Evolutionary conservation across 2,888 invertebrate species (phyloP), one percentile per base, ranked within the genome.

Genomic region (Myopa tessellatipennis): DNA sequence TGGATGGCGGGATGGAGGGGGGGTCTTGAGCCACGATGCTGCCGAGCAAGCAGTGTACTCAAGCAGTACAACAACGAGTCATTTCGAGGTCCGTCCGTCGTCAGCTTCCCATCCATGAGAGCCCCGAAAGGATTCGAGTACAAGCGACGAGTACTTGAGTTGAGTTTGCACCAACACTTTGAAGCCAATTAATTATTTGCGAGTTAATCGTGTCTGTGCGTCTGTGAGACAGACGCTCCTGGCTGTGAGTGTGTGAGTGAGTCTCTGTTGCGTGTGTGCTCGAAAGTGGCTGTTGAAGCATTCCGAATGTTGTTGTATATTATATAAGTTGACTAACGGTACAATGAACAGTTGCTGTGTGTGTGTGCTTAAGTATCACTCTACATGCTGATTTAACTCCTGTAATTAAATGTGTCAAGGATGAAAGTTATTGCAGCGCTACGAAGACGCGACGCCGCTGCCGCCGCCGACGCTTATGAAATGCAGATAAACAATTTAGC

Each of bases 141-240:
- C 38, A 38, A 55, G 78, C n/a, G n/a, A n/a, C n/a, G n/a, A n/a
- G n/a, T n/a, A n/a, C n/a, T n/a, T n/a, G n/a, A n/a, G n/a, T n/a
- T n/a, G n/a, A n/a, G 77, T 77, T 91, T 77, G 90, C 88, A 81
- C 79, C 82, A 84, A 82, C 81, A 82, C 83, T 84, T 83, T 79
- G 50, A 79, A 82, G 82, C 82, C 83, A 84, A 85, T 84, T 84
- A 84, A 85, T 84, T 85, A 84, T 82, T 85, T 84, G 83, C 80
- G 83, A 83, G 84, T 84, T 83, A 84, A 84, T 82, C 12, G n/a
- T 55, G 10, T 12, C 10, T 12, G n/a, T 14, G 55, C 55, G 4
- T 55, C 10, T 50, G 50, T 12, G 50, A 12, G 7, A 50, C 12
- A 12, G 7, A 50, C 50, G 50, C 12, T 6, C 12, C 6, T 50